A percentile compares a stretch with the other conserved stretches of the same genome.
Evolutionary conservation across 2,888 invertebrate genomes (phyloP).

Genomic region (Caenorhabditis uteleia): DNA sequence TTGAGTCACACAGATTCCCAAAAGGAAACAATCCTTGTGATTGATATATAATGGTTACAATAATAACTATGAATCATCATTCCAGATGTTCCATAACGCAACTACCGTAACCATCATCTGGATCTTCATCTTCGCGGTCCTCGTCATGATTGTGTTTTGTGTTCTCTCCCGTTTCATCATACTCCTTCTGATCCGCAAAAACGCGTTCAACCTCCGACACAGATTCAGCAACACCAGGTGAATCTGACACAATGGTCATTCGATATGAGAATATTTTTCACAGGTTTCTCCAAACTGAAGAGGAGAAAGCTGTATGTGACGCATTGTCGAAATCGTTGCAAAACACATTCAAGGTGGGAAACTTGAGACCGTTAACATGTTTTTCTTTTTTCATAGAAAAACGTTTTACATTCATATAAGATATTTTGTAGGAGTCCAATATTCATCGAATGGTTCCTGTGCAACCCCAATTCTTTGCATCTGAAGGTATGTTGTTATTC

Average conservation of each 20-base stretch:
- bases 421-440: conserved; percentile 17
- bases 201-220: conserved; percentile 24
- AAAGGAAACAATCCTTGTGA: neutral
- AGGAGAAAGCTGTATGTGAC: conserved; percentile 24
- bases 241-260: neutral
- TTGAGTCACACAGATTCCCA: neutral
- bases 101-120: conserved; percentile 15
- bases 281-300: conserved; percentile 24
- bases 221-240: conserved; percentile 30
- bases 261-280: neutral
- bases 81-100: conserved; percentile 28
- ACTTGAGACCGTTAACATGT: neutral
- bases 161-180: conserved; percentile 3
- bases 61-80: neutral
- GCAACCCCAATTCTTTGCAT: conserved; percentile 20
- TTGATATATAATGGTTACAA: neutral
- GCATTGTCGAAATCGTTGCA: conserved; percentile 12
- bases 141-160: conserved; percentile 6
- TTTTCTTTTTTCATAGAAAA: neutral
- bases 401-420: too few relatives aligned
- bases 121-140: conserved; percentile 17
- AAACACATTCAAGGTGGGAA: conserved; percentile 20
- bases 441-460: conserved; percentile 20
- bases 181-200: conserved; percentile 12
- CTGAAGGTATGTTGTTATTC: too few relatives aligned